Evolutionary conservation across 2,888 invertebrate species (phyloP), one percentile per base, ranked within the genome.

Genomic region (Melipona beecheii): DNA sequence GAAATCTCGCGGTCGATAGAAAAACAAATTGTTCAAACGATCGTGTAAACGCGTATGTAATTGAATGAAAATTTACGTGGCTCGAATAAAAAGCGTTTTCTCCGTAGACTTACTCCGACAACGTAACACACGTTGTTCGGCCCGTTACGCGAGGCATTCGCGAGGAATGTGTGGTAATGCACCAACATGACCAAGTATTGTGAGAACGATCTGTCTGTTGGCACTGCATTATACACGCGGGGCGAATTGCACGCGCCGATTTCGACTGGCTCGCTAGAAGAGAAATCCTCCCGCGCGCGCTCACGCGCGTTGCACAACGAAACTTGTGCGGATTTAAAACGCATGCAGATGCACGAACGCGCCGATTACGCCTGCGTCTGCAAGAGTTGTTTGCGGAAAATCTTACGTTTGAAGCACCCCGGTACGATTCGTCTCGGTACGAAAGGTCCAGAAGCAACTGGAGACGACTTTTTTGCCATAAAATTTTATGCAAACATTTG

Each of bases 201-300:
- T 66, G 60, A 75, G 75, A 75, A 68, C 27, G 27, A 76, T 70
- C 70, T 76, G n/a, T n/a, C 70, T 52, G 60, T 52, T 76, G 70
- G 70, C 76, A 76, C 62, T 24, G 70, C 60, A 70, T 70, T 62
- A 70, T 70, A 60, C 50, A 50, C 70, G 43, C 43, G 36, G 58
- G 27, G 49, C 54, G 69, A 31, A 58, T 60, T 69, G 58, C 58
- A 43, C 58, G 27, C n/a, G 27, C 19, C 1, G 36, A 70, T 70
- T 70, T 76, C 60, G 60, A 52, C 56, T 49, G 52, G 17, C 60
- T 65, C 49, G 54, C 65, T 43, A n/a, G 27, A 73, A 49, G 31
- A 78, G 72, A 78, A 65, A 56, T 56, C 54, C 69, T 65, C 27
- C 49, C 24, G 27, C 64, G 27, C 62, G 50, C 60, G 24, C 17